Conservation (phyloP, 2,888 invertebrate genomes). For the Hymenopus coronatus region DNA sequence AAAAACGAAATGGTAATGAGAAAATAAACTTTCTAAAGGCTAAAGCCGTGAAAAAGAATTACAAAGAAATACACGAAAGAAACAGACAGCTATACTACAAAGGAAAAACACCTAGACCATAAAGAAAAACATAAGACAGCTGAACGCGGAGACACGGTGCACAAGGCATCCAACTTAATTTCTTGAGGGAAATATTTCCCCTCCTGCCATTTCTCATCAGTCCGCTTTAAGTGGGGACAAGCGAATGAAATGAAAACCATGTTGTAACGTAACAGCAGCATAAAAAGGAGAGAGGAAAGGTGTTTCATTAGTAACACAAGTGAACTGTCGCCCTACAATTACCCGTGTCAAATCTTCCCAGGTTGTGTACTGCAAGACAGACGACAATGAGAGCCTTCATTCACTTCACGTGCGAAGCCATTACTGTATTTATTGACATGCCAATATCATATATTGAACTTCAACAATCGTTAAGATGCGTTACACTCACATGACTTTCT, state of each 20-base stretch:
- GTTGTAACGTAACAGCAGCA: not conserved
- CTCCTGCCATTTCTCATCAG: not conserved
- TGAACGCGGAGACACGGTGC: not conserved
- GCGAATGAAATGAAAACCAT: conserved; percentile 1
- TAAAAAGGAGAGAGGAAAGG: conserved; percentile 10
- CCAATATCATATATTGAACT: too few relatives aligned
- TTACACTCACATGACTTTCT: too few relatives aligned
- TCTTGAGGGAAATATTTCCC: conserved; percentile 6
- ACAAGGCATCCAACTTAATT: not conserved
- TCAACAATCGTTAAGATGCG: too few relatives aligned
- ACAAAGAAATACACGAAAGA: not conserved
- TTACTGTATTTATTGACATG: too few relatives aligned
- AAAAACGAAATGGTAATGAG: too few relatives aligned
- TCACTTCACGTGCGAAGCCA: too few relatives aligned
- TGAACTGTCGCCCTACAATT: conserved; percentile 24
- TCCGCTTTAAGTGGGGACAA: not conserved
- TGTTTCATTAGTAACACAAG: conserved; percentile 26
- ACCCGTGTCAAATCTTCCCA: conserved; percentile 30
- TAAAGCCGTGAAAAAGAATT: too few relatives aligned
- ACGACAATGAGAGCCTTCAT: not conserved
- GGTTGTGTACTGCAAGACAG: not conserved
- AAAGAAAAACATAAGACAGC: not conserved
- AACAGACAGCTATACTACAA: not conserved
- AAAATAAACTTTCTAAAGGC: too few relatives aligned
- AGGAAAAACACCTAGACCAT: not conserved